Evolutionary conservation across 2,797 vertebrate species (phyloP), one percentile per base, ranked within the genome.

Genomic region (Trachurus trachurus): DNA sequence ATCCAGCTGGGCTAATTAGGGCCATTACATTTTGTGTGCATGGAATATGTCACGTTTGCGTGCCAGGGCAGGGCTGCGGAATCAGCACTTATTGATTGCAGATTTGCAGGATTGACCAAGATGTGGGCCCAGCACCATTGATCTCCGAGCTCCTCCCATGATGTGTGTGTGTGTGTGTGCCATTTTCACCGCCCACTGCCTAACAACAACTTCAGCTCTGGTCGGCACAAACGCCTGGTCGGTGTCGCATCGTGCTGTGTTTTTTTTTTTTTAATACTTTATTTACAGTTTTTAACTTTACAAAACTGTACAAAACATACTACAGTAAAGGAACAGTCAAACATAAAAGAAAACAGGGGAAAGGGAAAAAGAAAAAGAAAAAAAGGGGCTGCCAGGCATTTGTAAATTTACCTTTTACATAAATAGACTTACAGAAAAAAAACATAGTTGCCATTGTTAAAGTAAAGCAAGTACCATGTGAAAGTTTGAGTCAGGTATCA

Each of bases 31-130:
- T 85, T 65, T 26, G 57, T 67, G 66, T 61, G 64, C 29, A 21
- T 50, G 42, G 75, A 74, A 78, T 76, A 59, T 66, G 82, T 87
- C 84, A 88, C 42, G 58, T 85, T 84, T 70, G 60, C 63, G 78
- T 81, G 76, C 70, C 56, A 39, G 49, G 77, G 62, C 19, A 40
- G 19, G 9, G 29, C 80, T 85, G 75, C 84, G 69, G 71, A 79
- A 87, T 89, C 91, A 87, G 85, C 83, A 79, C 63, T 17, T 87
- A 92, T 92, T 78, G 92, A 92, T 86, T 8, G 17, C 7, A 67
- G 66, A 77, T 87, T 81, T 79, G 50, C 80, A 64, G 72, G 54
- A 78, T 57, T 66, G 85, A 83, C 71, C 37, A 63, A 69, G 62
- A 37, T 64, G 83, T 77, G 74, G 78, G 66, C 66, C 34, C 22